Evolutionary conservation across 2,888 invertebrate genomes (phyloP), one percentile per base, ranked within the genome.

Genomic region (Epirrhoe alternata): DNA sequence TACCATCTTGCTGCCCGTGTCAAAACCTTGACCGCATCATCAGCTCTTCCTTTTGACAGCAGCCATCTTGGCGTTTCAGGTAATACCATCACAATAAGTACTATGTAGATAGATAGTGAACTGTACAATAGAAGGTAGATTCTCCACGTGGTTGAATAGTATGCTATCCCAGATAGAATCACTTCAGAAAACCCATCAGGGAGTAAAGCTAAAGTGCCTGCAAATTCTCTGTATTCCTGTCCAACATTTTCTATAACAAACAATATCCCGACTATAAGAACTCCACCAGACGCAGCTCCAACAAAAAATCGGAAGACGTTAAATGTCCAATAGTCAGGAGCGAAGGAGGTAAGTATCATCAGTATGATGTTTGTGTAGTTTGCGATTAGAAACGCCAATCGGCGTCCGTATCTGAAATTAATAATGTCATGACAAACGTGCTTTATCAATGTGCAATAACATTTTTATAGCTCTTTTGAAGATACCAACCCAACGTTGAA

Each of bases 281-380:
- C 95, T 12, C 97, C 97, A 52, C 96, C 97, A 0, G 96, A 96
- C 6, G 96, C 95, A 55, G 96, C 83, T 0, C 96, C 97, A 30
- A 95, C 94, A 6, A 96, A 79, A 76, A 97, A 95, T 70, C 97
- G 75, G 58, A 96, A 85, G 0, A 94, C 50, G 38, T 95, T 92
- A 74, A 96, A 96, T 5, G 77, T 74, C 85, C 86, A 87, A 59
- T 82, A 88, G 67, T 94, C 95, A 5, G 96, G 95, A 0, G 95
- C 94, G 56, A 95, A 89, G 0, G 96, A 95, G n/a, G 95, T 95
- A 0, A 91, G 89, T 30, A 96, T 86, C 71, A 97, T 97, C 10
- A 95, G 92, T 10, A 94, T 76, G 5, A 96, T 87, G 83, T 97
- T 96, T 24, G 96, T 82, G 16, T 95, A 81, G 12, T 96, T 94